A percentile compares a stretch with the other conserved stretches of the same genome.
phyloP scores from a whole-genome alignment of 1,140 invertebrate genomes.

The Panonychus citri region DNA sequence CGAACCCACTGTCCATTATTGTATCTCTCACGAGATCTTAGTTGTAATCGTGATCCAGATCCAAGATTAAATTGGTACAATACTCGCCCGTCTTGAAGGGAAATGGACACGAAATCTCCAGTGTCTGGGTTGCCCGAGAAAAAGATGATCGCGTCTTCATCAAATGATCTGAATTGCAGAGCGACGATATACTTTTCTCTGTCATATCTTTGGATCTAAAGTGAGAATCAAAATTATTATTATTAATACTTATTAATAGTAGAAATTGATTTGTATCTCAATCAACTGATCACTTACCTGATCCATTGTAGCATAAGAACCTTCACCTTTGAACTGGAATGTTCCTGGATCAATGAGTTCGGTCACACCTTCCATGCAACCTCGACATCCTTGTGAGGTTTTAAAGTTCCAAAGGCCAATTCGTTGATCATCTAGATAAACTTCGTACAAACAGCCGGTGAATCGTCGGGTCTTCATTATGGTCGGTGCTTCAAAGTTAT shows the following conservation, averaged over 20 bases:
- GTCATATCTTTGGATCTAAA: constrained; percentile 34
- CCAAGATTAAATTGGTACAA: constrained; percentile 1
- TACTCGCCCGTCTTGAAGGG: constrained; percentile 9
- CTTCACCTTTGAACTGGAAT: constrained; percentile 27
- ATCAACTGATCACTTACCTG: constrained; percentile 18
- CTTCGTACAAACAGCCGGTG: constrained; percentile 47
- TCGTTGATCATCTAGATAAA: constrained; percentile 45
- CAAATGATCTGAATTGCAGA: constrained; percentile 57
- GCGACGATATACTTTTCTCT: constrained; percentile 47
- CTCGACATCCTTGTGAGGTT: constrained; percentile 32
- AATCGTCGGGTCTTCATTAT: constrained; percentile 22
- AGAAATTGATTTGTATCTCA: constrained; percentile 45
- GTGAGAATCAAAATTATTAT: constrained; percentile 25
- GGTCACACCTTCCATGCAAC: constrained; percentile 40
- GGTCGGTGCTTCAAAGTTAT: constrained; percentile 19
- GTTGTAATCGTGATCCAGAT: neutral
- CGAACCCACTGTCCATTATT: constrained; percentile 57
- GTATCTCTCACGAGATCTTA: constrained; percentile 27
- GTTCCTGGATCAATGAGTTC: constrained; percentile 4
- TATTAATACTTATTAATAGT: too few relatives aligned
- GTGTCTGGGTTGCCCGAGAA: constrained; percentile 45
- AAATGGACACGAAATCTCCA: constrained; percentile 13
- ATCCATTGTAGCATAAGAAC: constrained; percentile 14
- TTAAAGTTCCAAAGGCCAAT: constrained; percentile 74
- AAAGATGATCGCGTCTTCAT: constrained; percentile 66